Percentiles rank a stretch among this genome's conserved stretches.
phyloP scores from a whole-genome alignment of 2,797 vertebrate species.

The Sciaenops ocellatus region DNA sequence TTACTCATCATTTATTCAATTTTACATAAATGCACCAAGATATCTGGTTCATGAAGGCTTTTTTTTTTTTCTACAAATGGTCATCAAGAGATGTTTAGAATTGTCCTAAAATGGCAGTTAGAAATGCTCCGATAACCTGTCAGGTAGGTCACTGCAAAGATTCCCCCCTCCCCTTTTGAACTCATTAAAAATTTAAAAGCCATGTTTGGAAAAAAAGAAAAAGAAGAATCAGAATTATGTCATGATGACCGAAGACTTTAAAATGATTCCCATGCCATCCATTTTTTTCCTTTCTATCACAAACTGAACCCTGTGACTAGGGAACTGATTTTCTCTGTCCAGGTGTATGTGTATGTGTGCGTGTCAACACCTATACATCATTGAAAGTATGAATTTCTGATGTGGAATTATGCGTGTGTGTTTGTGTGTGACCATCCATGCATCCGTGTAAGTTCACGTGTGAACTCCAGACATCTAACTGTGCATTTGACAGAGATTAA shows the following conservation, averaged over 20 bases:
- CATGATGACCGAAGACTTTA: neutral
- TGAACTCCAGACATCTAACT: constrained; percentile 48
- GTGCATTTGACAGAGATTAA: constrained; percentile 76
- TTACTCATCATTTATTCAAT: neutral
- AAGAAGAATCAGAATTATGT: no score
- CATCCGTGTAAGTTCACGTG: neutral
- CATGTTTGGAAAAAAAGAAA: neutral
- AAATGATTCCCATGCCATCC: neutral
- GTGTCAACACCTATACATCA: neutral
- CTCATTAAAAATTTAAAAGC: neutral
- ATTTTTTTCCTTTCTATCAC: neutral
- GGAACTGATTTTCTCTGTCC: constrained; percentile 4
- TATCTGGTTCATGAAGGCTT: neutral
- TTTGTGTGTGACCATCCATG: neutral
- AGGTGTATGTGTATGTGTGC: constrained; percentile 14
- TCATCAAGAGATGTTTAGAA: neutral
- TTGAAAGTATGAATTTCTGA: neutral
- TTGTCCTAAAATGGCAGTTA: neutral
- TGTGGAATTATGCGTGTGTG: neutral
- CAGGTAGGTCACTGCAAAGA: neutral
- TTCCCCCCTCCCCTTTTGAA: neutral
- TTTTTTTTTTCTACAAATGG: neutral
- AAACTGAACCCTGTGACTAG: neutral
- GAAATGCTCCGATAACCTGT: neutral
- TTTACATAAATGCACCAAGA: neutral